Conservation (phyloP, 2,797 vertebrate species). For the Danio albolineatus region DNA sequence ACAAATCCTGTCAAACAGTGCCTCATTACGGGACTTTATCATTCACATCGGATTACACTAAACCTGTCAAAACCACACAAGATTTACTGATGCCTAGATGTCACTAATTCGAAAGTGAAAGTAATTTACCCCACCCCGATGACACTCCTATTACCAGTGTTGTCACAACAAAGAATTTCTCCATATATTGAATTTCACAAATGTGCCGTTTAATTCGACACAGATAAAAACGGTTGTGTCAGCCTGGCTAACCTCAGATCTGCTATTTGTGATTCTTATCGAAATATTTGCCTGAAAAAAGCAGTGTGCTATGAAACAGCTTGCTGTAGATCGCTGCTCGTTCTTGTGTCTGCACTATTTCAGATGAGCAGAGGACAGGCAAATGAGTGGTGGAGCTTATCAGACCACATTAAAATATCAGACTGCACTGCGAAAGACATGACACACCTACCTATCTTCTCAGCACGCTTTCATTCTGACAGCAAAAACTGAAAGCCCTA, state of each 20-base stretch:
- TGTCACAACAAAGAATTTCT: too few relatives aligned
- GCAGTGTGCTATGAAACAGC: background rate
- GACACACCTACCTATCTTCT: conserved; percentile 30
- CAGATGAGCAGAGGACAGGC: conserved; percentile 56
- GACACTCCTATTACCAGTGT: too few relatives aligned
- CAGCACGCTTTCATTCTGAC: background rate
- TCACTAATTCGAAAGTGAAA: too few relatives aligned
- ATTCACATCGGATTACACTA: too few relatives aligned
- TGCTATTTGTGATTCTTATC: background rate
- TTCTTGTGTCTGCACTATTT: conserved; percentile 26
- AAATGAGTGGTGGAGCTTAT: conserved; percentile 64
- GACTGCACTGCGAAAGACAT: conserved; percentile 28
- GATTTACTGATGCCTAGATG: too few relatives aligned
- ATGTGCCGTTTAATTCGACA: too few relatives aligned
- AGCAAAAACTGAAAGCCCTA: background rate
- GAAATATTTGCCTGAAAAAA: background rate
- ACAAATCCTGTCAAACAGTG: too few relatives aligned
- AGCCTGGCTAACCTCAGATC: background rate
- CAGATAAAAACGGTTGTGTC: background rate
- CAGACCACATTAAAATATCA: conserved; percentile 57
- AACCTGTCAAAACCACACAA: too few relatives aligned
- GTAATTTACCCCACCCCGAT: too few relatives aligned
- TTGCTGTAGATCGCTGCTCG: conserved; percentile 7
- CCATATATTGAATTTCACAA: too few relatives aligned
- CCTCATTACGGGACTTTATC: too few relatives aligned